Conservation (phyloP, 2,797 vertebrate species). For the Chloroceryle inda region DNA sequence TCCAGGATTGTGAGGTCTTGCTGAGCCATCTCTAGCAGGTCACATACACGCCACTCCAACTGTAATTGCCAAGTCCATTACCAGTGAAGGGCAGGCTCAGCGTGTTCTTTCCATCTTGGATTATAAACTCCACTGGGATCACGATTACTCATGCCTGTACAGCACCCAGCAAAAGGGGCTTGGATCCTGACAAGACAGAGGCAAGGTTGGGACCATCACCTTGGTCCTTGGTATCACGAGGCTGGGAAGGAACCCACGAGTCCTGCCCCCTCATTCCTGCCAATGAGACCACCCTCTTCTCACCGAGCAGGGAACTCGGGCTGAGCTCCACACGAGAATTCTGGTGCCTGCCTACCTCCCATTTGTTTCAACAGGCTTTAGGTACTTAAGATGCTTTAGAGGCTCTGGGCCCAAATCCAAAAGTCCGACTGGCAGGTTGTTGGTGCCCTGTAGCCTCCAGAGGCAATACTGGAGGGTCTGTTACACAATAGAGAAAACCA, state of each 20-base stretch:
- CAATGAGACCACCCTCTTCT: slow-evolving; percentile 57
- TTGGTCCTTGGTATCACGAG: not conserved
- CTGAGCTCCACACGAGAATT: not conserved
- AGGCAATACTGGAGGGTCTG: not conserved
- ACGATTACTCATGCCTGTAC: rapidly evolving
- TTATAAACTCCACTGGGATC: not conserved
- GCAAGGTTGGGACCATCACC: not conserved
- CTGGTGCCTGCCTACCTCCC: slow-evolving; percentile 31
- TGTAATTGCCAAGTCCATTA: not conserved
- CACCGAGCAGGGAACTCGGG: not conserved
- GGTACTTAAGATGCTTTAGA: slow-evolving; percentile 16
- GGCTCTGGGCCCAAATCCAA: not conserved
- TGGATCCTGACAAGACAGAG: not conserved
- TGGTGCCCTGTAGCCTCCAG: slow-evolving; percentile 48
- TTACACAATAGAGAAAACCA: slow-evolving; percentile 41
- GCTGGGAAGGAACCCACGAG: not conserved
- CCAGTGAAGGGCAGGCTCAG: not conserved
- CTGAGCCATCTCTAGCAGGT: not conserved
- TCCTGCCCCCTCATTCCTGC: not conserved
- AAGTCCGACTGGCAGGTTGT: not conserved
- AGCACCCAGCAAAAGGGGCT: rapidly evolving
- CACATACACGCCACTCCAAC: not conserved
- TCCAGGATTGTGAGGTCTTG: not conserved
- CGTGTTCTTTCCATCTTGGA: not conserved
- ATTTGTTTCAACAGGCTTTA: not conserved